A percentile compares a stretch with the other conserved stretches of the same genome.
These are phyloP conservation scores for Asteroscopus sphinx DNA, from an alignment of 2,888 invertebrate genomes.

Conservation along the genomic window DNA sequence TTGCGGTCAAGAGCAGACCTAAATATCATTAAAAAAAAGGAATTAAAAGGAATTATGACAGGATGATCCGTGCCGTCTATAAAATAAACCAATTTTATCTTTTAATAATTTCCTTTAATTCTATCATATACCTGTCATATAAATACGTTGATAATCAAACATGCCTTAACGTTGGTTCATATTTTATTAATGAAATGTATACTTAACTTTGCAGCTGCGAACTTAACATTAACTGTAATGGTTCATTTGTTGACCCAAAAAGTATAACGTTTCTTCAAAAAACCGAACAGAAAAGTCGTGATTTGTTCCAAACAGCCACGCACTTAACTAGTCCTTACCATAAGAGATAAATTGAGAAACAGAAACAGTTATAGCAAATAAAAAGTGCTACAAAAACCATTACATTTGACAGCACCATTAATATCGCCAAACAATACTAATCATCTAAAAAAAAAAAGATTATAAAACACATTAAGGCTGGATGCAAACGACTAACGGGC, in stretches of 20 bases:
- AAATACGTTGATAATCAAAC: background rate
- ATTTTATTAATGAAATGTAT: background rate
- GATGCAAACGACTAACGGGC: background rate
- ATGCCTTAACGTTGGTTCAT: too few relatives aligned
- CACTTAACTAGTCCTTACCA: background rate
- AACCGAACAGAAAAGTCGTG: background rate
- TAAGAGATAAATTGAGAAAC: background rate
- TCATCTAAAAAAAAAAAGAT: constrained; percentile 9
- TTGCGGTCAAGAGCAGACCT: too few relatives aligned
- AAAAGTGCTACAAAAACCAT: constrained; percentile 6
- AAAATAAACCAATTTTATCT: too few relatives aligned
- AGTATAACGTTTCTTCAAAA: background rate
- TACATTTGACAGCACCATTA: constrained; percentile 16
- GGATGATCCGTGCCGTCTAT: too few relatives aligned
- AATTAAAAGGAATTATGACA: too few relatives aligned
- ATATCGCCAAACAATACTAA: constrained; percentile 15
- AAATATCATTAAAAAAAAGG: too few relatives aligned
- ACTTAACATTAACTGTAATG: too few relatives aligned
- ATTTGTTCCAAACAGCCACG: background rate
- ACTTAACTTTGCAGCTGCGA: background rate
- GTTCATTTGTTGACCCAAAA: constrained; percentile 1
- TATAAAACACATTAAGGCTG: constrained; percentile 21
- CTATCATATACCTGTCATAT: too few relatives aligned
- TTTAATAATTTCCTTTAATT: too few relatives aligned
- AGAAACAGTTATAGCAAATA: background rate